Evolutionary conservation across 37 sponge, comb jelly and placozoan genomes (phyloP).

Genomic region (Theonella swinhoei): DNA sequence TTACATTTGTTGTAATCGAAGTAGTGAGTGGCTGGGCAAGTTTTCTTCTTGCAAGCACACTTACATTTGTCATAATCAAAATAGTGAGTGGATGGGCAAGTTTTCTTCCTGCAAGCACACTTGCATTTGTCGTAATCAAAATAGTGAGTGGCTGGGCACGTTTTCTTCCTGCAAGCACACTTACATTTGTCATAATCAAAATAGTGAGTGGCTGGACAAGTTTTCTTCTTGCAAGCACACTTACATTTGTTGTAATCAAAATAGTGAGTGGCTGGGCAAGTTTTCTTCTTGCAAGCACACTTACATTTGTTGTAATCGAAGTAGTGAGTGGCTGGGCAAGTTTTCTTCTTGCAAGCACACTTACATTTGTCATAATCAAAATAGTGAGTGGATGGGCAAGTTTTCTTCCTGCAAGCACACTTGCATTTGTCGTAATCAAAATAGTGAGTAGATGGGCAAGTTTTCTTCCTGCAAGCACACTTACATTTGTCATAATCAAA

Average conservation of each 20-base stretch:
- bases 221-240: neutral
- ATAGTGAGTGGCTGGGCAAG: neutral
- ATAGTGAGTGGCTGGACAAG: neutral
- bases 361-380: neutral
- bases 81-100: neutral
- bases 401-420: neutral
- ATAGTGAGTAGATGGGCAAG: neutral
- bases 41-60: neutral
- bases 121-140: too few species aligned
- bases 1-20: conserved; percentile 7
- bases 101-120: neutral
- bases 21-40: neutral
- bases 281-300: neutral
- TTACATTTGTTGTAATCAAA: neutral
- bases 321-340: neutral
- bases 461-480: neutral
- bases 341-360: neutral
- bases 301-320: neutral
- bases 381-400: neutral
- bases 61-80: conserved; percentile 35
- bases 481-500: too few species aligned
- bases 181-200: neutral
- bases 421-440: too few species aligned
- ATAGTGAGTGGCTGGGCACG: neutral
- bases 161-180: neutral